A percentile compares a stretch with the other conserved stretches of the same genome.
phyloP scores from a whole-genome alignment of 2,888 invertebrate genomes.

The Lysandra coridon region DNA sequence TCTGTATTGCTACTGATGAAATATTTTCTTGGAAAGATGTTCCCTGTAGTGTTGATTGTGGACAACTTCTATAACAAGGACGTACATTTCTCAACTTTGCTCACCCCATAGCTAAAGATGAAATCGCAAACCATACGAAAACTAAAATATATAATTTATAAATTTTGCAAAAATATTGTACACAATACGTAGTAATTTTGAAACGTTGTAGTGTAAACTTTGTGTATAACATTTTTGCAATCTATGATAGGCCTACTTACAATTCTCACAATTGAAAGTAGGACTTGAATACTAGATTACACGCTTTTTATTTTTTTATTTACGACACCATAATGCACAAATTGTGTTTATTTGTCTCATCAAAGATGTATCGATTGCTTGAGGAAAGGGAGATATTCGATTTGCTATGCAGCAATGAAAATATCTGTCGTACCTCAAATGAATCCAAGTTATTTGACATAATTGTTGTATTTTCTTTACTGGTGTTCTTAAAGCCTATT shows the following conservation, averaged over 20 bases:
- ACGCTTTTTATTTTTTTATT: conserved; percentile 20
- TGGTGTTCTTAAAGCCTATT: background rate
- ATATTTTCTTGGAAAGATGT: background rate
- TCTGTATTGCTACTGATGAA: background rate
- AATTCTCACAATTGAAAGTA: background rate
- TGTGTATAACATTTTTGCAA: conserved; percentile 5
- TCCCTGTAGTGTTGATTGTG: background rate
- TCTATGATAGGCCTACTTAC: background rate
- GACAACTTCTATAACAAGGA: background rate
- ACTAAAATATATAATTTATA: background rate
- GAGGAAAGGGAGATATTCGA: background rate
- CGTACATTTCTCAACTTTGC: background rate
- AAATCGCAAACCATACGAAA: background rate
- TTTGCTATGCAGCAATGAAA: conserved; percentile 1
- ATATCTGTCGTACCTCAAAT: background rate
- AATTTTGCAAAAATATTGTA: conserved; percentile 6
- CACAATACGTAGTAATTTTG: background rate
- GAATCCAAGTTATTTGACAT: background rate
- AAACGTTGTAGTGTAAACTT: background rate
- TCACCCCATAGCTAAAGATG: conserved; percentile 1
- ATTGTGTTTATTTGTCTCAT: conserved; percentile 20
- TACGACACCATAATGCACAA: conserved; percentile 18
- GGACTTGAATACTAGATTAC: background rate
- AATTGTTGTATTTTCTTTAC: conserved; percentile 27
- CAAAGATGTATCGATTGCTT: conserved; percentile 22